Percentiles rank a stretch among this genome's conserved stretches.
These are phyloP conservation scores for Calonectris borealis DNA, from an alignment of 2,113 vertebrate genomes.

Conservation along the genomic window DNA sequence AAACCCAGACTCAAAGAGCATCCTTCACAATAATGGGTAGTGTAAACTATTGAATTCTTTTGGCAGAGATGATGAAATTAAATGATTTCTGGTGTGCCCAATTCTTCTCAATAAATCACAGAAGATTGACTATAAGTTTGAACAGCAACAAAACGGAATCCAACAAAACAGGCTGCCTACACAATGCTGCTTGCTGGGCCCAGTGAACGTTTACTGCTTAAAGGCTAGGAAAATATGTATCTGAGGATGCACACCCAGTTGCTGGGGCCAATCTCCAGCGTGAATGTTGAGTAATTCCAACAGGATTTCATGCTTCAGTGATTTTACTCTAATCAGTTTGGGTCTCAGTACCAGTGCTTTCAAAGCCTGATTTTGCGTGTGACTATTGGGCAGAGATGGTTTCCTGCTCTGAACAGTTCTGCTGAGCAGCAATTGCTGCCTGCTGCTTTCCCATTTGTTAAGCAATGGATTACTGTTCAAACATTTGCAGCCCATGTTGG, in stretches of 20 bases:
- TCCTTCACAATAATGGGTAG: constrained; percentile 9
- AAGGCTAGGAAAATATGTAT: constrained; percentile 7
- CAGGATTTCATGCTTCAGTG: constrained; percentile 8
- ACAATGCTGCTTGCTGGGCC: not conserved
- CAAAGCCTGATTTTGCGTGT: not conserved
- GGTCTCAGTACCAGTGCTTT: not conserved
- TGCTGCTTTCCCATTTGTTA: constrained; percentile 39
- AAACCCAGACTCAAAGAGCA: constrained; percentile 34
- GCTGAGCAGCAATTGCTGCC: constrained; percentile 13
- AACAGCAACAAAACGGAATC: not conserved
- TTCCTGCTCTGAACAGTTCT: not conserved
- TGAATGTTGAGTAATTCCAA: not conserved
- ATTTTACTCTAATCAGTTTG: not conserved
- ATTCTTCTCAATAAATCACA: constrained; percentile 22
- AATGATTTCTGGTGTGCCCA: constrained; percentile 28
- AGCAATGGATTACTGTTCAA: constrained; percentile 35
- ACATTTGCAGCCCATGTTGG: not conserved
- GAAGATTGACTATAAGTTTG: not conserved
- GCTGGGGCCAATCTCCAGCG: not conserved
- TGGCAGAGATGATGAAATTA: constrained; percentile 13
- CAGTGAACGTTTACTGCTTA: not conserved
- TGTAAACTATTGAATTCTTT: constrained; percentile 36
- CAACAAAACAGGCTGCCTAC: not conserved
- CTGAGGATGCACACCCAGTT: not conserved
- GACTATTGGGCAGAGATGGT: not conserved